These are phyloP conservation scores for Leptarthrus brevirostris DNA, from an alignment of 2,888 invertebrate species.

Conservation along the genomic window DNA sequence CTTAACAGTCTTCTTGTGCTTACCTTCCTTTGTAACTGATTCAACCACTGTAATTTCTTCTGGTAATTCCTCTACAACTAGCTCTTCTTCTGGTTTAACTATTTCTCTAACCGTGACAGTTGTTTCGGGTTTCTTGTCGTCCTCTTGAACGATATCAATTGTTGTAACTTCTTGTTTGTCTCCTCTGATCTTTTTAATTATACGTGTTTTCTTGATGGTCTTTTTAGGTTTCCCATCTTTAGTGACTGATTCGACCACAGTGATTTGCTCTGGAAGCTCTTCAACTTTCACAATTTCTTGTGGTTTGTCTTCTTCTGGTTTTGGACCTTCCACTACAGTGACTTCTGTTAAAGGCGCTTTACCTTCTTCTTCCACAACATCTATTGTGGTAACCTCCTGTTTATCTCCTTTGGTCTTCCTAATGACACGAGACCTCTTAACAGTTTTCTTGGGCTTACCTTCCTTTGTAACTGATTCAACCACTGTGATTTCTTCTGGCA, in stretches of 20 bases:
- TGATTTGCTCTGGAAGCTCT: slow-evolving; percentile 53
- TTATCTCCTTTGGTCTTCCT: slow-evolving; percentile 66
- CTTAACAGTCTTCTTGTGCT: slow-evolving; percentile 54
- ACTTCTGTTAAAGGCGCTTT: slow-evolving; percentile 65
- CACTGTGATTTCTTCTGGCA: slow-evolving; percentile 63
- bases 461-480: slow-evolving; percentile 65
- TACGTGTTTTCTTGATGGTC: slow-evolving; percentile 50
- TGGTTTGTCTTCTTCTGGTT: slow-evolving; percentile 58
- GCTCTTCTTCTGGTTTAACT: slow-evolving; percentile 51
- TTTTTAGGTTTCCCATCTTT: slow-evolving; percentile 55
- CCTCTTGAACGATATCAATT: slow-evolving; percentile 59
- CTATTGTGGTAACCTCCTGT: slow-evolving; percentile 66
- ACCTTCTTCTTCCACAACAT: slow-evolving; percentile 66
- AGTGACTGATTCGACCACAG: slow-evolving; percentile 33
- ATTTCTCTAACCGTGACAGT: slow-evolving; percentile 62
- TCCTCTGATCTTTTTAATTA: slow-evolving; percentile 46
- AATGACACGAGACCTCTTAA: slow-evolving; percentile 68
- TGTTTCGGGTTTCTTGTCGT: slow-evolving; percentile 51
- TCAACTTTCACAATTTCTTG: slow-evolving; percentile 59
- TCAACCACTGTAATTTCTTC: slow-evolving; percentile 63
- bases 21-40: slow-evolving; percentile 55
- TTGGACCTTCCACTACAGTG: slow-evolving; percentile 59
- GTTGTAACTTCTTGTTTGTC: slow-evolving; percentile 62
- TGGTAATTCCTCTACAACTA: slow-evolving; percentile 59
- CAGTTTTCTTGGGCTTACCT: slow-evolving; percentile 63